phyloP scores from a whole-genome alignment of 2,888 invertebrate genomes.

The Drosophila tripunctata region DNA sequence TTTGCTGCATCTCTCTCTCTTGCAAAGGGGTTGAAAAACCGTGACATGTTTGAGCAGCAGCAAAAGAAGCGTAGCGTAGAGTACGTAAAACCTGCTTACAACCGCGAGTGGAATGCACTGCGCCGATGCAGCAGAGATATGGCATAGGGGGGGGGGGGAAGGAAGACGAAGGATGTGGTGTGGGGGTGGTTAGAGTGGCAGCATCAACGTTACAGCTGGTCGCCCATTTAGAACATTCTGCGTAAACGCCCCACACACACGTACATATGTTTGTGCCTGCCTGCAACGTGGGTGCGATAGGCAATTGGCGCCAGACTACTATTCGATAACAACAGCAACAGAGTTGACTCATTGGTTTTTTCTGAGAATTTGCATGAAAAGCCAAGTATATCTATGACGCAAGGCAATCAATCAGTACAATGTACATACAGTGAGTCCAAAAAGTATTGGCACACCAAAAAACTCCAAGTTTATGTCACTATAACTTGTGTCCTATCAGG shows the following conservation, averaged over 20 bases:
- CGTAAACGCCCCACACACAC: neutral
- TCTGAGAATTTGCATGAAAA: conserved; percentile 8
- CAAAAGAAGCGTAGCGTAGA: conserved; percentile 49
- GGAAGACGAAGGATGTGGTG: too few relatives aligned
- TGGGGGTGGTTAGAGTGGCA: neutral
- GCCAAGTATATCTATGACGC: neutral
- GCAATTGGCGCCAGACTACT: conserved; percentile 4
- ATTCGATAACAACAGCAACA: neutral
- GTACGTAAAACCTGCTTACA: conserved; percentile 66
- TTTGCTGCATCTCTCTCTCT: neutral
- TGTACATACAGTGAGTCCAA: too few relatives aligned
- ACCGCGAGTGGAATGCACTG: conserved; percentile 55
- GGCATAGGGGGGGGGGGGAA: too few relatives aligned
- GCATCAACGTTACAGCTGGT: conserved; percentile 12
- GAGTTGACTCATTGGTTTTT: conserved; percentile 10
- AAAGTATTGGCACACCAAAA: too few relatives aligned
- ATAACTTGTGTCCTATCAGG: too few relatives aligned
- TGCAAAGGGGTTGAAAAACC: conserved; percentile 22
- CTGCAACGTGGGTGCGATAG: conserved; percentile 5
- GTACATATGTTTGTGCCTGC: neutral
- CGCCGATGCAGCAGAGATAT: conserved; percentile 62
- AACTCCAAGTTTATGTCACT: too few relatives aligned
- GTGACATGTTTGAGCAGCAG: neutral
- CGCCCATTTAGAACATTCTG: neutral
- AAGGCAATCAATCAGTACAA: too few relatives aligned